Evolutionary conservation across 2,888 invertebrate genomes (phyloP), one percentile per base, ranked within the genome.

Genomic region (Neria commutata): DNA sequence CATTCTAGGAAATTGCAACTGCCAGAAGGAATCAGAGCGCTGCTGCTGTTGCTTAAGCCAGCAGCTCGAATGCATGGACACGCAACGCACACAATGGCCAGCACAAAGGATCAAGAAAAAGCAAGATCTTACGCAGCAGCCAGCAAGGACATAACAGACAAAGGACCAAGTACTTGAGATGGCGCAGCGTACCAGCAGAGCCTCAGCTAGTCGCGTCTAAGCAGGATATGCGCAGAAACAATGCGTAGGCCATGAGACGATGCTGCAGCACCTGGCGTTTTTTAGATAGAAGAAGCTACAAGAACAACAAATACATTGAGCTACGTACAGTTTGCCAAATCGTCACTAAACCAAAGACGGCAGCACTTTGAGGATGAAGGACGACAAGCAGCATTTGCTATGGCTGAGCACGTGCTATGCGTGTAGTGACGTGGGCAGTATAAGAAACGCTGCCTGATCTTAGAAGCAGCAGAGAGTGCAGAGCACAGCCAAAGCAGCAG

Each of bases 11-110:
- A n/a, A n/a, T n/a, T n/a, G n/a, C n/a, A n/a, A n/a, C n/a, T n/a
- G n/a, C n/a, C n/a, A n/a, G 8, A 11, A 29, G 29, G 6, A 29
- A 8, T 8, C 29, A 11, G 11, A 29, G 11, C 29, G 29, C 29
- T 29, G 6, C 29, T 8, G 29, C 29, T 6, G 29, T 8, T 11
- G 11, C 6, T 29, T 29, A 6, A 6, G 29, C 29, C 29, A 29
- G 11, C 29, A 8, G 29, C 29, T 11, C 29, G 34, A 61, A 71
- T 71, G 73, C 73, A 63, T 62, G 68, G 71, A 73, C 73, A 72
- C 70, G 71, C 69, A 37, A 14, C 37, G 11, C 3, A n/a, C 4
- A 68, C 69, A 57, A 58, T 63, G 66, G 56, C 61, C 69, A 60
- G 66, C 65, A 67, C 68, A 68, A 67, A n/a, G n/a, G n/a, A n/a